phyloP scores from a whole-genome alignment of 2,888 invertebrate genomes.

The Erpobdella octoculata region DNA sequence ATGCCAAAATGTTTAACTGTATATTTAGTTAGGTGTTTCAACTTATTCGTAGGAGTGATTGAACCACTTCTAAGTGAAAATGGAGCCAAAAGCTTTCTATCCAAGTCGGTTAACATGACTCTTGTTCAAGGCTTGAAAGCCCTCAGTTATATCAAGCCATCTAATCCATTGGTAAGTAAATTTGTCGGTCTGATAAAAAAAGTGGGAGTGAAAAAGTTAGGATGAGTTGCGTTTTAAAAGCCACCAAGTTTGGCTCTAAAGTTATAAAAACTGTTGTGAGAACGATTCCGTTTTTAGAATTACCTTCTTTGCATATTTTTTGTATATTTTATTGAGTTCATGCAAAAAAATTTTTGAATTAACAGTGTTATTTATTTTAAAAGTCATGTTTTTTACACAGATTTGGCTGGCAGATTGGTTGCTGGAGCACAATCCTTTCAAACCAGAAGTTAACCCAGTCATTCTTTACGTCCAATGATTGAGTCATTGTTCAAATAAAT shows the following conservation, averaged over 20 bases:
- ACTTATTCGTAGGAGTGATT: conserved; percentile 60
- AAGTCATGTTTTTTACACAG: conserved; percentile 40
- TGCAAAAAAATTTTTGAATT: no score
- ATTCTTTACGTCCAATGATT: conserved; percentile 20
- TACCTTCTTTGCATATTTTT: no score
- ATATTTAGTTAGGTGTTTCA: no score
- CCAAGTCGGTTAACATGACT: conserved; percentile 62
- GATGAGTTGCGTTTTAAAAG: no score
- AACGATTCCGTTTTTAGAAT: no score
- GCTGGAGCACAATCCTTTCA: conserved; percentile 67
- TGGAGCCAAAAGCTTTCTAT: conserved; percentile 63
- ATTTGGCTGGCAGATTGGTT: conserved; percentile 72
- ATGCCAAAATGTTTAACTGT: no score
- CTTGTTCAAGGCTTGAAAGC: conserved; percentile 59
- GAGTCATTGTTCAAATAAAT: no score
- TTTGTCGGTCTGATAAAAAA: no score
- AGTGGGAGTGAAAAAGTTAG: no score
- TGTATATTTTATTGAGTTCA: no score
- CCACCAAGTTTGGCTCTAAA: no score
- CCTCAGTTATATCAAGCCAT: conserved; percentile 65
- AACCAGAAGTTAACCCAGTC: conserved; percentile 52
- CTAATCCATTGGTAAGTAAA: conserved; percentile 61
- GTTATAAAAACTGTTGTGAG: no score
- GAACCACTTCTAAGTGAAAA: conserved; percentile 66
- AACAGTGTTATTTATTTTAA: not conserved